Percentiles rank a stretch among this genome's conserved stretches.
Conservation (phyloP, 2,797 vertebrate species). For the Carduelis carduelis region DNA sequence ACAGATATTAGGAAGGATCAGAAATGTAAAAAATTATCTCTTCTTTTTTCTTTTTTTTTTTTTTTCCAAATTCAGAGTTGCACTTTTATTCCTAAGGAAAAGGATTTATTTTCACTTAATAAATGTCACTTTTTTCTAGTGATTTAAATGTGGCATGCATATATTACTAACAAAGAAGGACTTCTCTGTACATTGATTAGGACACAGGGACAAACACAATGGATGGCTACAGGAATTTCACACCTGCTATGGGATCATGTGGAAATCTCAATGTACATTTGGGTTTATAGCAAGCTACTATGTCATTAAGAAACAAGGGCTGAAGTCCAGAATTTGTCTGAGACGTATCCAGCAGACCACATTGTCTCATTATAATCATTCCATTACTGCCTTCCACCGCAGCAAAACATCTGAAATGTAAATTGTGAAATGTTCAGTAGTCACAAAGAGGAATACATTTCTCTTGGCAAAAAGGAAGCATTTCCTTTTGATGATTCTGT, state of each 20-base stretch:
- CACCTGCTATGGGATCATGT: slow-evolving; percentile 47
- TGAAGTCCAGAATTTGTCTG: slow-evolving; percentile 53
- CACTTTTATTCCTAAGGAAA: not conserved
- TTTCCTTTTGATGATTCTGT: slow-evolving; percentile 2
- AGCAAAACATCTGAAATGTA: slow-evolving; percentile 52
- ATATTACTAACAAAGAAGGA: not conserved
- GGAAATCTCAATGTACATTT: slow-evolving; percentile 36
- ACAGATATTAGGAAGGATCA: not conserved
- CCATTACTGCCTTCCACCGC: slow-evolving; percentile 47
- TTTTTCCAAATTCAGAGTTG: not conserved
- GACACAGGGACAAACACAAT: slow-evolving; percentile 11
- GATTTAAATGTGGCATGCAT: slow-evolving; percentile 29
- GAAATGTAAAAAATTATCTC: not conserved
- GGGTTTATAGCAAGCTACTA: slow-evolving; percentile 30
- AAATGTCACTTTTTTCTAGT: not conserved
- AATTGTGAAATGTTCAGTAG: slow-evolving; percentile 29
- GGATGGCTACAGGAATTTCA: slow-evolving; percentile 47
- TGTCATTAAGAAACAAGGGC: slow-evolving; percentile 44
- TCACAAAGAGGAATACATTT: not conserved
- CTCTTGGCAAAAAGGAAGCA: slow-evolving; percentile 4
- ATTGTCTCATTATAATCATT: slow-evolving; percentile 30
- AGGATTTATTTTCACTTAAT: not conserved
- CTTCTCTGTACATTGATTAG: not conserved
- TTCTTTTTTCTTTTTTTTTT: not conserved
- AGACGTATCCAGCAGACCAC: slow-evolving; percentile 18